Conservation (phyloP, 2,797 vertebrate genomes). For the Scomberomorus guttatus region DNA sequence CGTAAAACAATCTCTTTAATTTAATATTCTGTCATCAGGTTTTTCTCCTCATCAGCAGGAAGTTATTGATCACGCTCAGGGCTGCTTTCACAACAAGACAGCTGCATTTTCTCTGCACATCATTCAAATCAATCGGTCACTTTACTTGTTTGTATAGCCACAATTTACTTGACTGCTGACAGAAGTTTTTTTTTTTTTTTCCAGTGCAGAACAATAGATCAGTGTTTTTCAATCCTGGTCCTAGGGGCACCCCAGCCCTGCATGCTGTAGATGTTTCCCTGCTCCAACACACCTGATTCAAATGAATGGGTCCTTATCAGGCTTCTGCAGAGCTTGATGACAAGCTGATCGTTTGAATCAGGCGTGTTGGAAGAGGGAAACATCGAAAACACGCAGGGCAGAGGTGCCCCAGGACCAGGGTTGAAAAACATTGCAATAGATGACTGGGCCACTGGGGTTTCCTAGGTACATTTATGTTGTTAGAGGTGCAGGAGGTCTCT, state of each 20-base stretch:
- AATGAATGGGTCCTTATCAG: no score
- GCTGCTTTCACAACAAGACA: slow-evolving; percentile 44
- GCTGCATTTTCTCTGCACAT: slow-evolving; percentile 8
- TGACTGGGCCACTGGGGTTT: slow-evolving; percentile 50
- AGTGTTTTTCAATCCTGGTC: no score
- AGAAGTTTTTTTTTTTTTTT: slow-evolving; percentile 8
- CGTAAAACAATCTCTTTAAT: slow-evolving; percentile 78
- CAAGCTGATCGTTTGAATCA: no score
- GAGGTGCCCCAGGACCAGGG: no score
- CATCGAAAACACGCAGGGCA: no score
- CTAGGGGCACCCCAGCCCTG: no score
- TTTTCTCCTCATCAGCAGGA: slow-evolving; percentile 75
- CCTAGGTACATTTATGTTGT: slow-evolving; percentile 64
- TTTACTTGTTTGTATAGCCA: neutral
- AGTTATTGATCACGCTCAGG: slow-evolving; percentile 69
- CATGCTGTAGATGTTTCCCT: no score
- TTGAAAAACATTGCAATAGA: slow-evolving; percentile 12
- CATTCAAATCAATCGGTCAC: slow-evolving; percentile 27
- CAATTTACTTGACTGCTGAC: slow-evolving; percentile 10
- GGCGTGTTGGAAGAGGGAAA: no score
- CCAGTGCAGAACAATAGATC: slow-evolving; percentile 27
- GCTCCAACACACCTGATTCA: no score
- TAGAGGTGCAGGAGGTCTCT: slow-evolving; percentile 64
- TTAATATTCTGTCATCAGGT: slow-evolving; percentile 73
- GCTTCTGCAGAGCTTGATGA: no score